Evolutionary conservation across 2,113 vertebrate species (phyloP).

Genomic region (Euleptes europaea): DNA sequence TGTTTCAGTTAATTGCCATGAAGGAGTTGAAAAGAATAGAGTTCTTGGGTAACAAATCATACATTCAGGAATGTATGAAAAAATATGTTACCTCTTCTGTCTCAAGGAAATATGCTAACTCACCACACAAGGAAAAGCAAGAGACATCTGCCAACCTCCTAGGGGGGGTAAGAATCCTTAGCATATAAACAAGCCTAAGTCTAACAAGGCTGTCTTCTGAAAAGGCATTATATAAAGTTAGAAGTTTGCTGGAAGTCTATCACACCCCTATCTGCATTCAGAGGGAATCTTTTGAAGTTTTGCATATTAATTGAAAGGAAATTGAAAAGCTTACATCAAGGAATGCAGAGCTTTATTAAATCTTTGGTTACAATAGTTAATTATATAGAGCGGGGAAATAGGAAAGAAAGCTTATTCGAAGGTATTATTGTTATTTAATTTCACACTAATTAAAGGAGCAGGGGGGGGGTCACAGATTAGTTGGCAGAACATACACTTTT

Average conservation of each 20-base stretch:
- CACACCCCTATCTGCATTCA: constrained; percentile 8
- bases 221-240: constrained; percentile 33
- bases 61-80: neutral
- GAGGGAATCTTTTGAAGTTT: constrained; percentile 8
- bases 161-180: constrained; percentile 8
- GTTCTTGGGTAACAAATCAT: neutral
- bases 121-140: neutral
- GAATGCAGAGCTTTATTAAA: constrained; percentile 3
- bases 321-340: constrained; percentile 27
- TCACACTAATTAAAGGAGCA: neutral
- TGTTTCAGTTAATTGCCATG: neutral
- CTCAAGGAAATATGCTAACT: constrained; percentile 1
- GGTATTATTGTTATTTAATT: neutral
- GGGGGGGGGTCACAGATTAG: neutral
- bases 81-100: neutral
- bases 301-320: constrained; percentile 22
- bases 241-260: neutral
- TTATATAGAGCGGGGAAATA: neutral
- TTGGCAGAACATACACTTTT: neutral
- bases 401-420: neutral
- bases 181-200: constrained; percentile 20
- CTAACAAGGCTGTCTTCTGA: constrained; percentile 18
- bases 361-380: neutral
- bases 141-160: neutral
- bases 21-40: neutral